Base-by-base conservation (phyloP, 2,888 invertebrate genomes). In the Flexamia atlantica region DNA sequence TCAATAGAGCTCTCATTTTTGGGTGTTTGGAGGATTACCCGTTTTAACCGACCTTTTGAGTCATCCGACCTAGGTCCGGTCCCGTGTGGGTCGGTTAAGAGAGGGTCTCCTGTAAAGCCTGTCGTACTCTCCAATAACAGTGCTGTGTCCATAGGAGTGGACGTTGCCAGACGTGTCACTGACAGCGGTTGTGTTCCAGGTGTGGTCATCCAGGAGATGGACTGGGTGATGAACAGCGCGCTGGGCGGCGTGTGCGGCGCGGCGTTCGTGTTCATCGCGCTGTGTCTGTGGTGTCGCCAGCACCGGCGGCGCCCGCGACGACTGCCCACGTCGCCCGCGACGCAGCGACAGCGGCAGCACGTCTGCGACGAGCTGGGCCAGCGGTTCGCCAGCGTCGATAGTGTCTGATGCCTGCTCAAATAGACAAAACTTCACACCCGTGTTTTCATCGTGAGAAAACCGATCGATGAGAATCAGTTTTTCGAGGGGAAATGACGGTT, bases 301-400 rank as follows among this genome's bases (percentile, higher is more conserved):
- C 89, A 89, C 90, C 25, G 89, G 87, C 87, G 87, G 89, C 89
- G 87, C 89, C 90, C 87, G 84, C 85, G 85, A n/a, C 85, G 82
- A 10, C 84, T 83, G 88, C 87, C 89, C 89, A 89, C 91, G 88
- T 90, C 90, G 89, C 87, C 82, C 79, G 84, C 86, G 60, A 83
- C 86, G 83, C 86, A 83, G 32, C 88, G 89, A n/a, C n/a, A n/a
- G n/a, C 91, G 88, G n/a, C 91, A 91, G 86, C 92, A 92, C 88
- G 91, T 92, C 85, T 92, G 92, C 89, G 92, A 92, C 88, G 92
- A 92, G 86, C 89, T 92, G 50, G 92, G 92, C 87, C 92, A 92
- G 88, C 90, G 92, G 83, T 92, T 92, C 88, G 92, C 92, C 85
- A 91, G 91, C 88, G 92, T 92, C 87, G 92, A 92, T 89, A 92